Evolutionary conservation across 1,140 invertebrate species (phyloP).

Genomic region (Pemphigus obesinymphae): DNA sequence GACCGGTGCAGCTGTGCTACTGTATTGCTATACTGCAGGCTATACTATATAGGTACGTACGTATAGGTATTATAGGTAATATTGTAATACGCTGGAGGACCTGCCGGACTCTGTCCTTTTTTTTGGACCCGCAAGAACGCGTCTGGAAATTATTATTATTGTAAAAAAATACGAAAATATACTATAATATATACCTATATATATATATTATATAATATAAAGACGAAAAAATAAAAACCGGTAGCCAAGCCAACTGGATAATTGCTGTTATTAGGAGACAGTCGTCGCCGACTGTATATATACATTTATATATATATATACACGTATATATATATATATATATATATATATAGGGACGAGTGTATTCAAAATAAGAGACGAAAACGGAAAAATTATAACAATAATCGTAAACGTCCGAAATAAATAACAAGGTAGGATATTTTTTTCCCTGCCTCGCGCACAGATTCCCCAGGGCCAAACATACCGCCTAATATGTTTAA

Average conservation of each 20-base stretch:
- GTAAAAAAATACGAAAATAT: background rate
- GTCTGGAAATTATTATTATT: background rate
- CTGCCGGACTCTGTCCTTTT: background rate
- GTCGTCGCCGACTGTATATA: background rate
- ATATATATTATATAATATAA: background rate
- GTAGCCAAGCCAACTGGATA: conserved; percentile 9
- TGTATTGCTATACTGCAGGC: background rate
- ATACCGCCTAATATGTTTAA: background rate
- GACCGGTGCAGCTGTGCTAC: background rate
- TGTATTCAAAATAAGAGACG: background rate
- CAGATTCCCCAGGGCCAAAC: background rate
- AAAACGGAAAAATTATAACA: background rate
- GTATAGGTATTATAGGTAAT: no score
- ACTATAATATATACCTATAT: background rate
- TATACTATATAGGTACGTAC: no score
- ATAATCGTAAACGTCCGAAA: conserved; percentile 28
- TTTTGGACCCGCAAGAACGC: background rate
- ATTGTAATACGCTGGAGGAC: no score
- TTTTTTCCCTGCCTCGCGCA: background rate
- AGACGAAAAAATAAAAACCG: conserved; percentile 9
- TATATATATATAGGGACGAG: background rate
- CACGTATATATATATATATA: background rate
- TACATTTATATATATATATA: background rate
- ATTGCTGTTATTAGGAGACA: background rate
- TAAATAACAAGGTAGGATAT: background rate